Base-by-base conservation (phyloP, 2,797 vertebrate species). In the Myripristis jacobus region DNA sequence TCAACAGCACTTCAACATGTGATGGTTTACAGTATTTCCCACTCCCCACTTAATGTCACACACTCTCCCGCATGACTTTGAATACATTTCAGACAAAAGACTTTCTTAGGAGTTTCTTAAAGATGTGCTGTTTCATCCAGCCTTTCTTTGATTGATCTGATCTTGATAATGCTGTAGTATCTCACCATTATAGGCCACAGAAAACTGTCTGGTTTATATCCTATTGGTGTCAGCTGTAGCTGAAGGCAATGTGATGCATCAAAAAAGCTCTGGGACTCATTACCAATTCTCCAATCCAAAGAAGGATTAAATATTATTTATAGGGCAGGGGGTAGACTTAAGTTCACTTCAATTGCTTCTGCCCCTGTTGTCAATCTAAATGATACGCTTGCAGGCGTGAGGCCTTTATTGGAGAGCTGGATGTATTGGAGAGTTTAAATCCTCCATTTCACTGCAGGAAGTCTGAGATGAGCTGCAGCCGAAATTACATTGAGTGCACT, bases 261-360 rank as follows among this genome's bases (percentile, higher is more conserved):
- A 83, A 74, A 79, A 89, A 87, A 83, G 86, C 85, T 86, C 77
- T 73, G 77, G 78, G 86, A 87, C 75, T 90, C 89, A 89, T 92
- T 88, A 88, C 82, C 77, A 67, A 84, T 84, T 83, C 84, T 88
- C 80, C 73, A 64, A 87, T 83, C 83, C 84, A 88, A 85, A 87
- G 81, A 83, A 56, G 88, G 89, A 92, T 92, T 90, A 88, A 90
- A 89, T 86, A 87, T 89, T 90, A 92, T 93, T 92, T 92, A 90
- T 92, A 89, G 85, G 80, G 89, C 77, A 86, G 77, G 51, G 82
- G 81, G 81, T 83, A 80, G 88, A 87, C 74, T 87, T 88, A 89
- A 91, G 84, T 89, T 89, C 87, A 84, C 88, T 90, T 87, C 84
- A 89, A 83, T 85, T 90, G 86, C 90, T 69, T 86, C 83, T 83